A percentile compares a stretch with the other conserved stretches of the same genome.
Conservation (phyloP, 2,797 vertebrate genomes). For the Pseudochirops cupreus region DNA sequence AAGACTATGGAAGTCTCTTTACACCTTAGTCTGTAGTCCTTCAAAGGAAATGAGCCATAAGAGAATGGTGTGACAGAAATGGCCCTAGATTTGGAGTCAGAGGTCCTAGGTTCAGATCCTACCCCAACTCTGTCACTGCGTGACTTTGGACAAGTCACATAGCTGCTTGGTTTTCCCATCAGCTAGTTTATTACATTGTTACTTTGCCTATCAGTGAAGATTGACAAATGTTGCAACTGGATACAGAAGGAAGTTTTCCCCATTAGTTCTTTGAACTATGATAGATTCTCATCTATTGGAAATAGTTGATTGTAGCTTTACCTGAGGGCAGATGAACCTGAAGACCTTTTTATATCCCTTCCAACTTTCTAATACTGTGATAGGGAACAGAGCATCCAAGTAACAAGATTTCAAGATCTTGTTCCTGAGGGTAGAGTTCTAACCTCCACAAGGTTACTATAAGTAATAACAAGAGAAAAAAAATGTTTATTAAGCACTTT, state of each 20-base stretch:
- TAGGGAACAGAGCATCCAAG: constrained; percentile 12
- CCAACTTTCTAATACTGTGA: not conserved
- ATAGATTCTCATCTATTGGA: not conserved
- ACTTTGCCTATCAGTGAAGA: not conserved
- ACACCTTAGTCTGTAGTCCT: not conserved
- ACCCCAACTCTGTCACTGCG: not conserved
- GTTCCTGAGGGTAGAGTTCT: not conserved
- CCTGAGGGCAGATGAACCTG: constrained; percentile 42
- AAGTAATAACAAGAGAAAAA: not conserved
- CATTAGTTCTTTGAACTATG: not conserved
- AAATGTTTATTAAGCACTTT: constrained; percentile 19
- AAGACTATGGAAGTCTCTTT: not conserved
- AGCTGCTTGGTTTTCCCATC: not conserved
- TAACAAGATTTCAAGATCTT: constrained; percentile 23
- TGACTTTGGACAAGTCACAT: not conserved
- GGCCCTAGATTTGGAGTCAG: not conserved
- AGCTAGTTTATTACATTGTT: not conserved
- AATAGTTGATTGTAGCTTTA: constrained; percentile 8
- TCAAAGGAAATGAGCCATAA: not conserved
- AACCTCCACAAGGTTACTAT: not conserved
- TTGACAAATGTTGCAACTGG: not conserved
- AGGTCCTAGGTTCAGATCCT: not conserved
- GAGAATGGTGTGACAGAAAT: not conserved
- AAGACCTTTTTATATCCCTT: constrained; percentile 24
- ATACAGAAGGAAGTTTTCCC: not conserved